A percentile compares a stretch with the other conserved stretches of the same genome.
These are phyloP conservation scores for Eulemur mongoz DNA, from an alignment of 2,797 vertebrate genomes.

Conservation along the genomic window DNA sequence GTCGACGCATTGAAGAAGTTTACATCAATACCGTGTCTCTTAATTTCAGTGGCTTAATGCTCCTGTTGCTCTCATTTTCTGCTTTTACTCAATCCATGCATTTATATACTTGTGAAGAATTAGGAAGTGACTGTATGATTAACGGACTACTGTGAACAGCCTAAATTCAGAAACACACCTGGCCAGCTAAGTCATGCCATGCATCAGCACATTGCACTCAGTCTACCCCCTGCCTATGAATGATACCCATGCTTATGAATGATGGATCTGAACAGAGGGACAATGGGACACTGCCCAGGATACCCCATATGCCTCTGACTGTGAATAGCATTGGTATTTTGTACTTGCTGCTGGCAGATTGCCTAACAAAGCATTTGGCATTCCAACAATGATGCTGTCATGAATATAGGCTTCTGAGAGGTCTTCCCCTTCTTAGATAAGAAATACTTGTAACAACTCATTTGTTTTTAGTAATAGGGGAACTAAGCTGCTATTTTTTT, in stretches of 20 bases:
- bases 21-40: slow-evolving; percentile 51
- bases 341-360: background rate
- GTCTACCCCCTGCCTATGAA: background rate
- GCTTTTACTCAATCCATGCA: background rate
- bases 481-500: background rate
- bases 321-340: background rate
- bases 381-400: background rate
- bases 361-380: background rate
- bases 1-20: slow-evolving; percentile 27
- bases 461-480: background rate
- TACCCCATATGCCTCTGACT: background rate
- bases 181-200: background rate
- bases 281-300: accelerated
- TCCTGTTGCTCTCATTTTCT: background rate
- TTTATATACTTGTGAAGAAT: slow-evolving; percentile 1
- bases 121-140: background rate
- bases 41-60: slow-evolving; percentile 5
- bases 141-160: background rate
- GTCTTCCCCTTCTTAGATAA: background rate
- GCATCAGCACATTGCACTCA: background rate
- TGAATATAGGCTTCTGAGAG: background rate
- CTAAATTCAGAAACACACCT: background rate
- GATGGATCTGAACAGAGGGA: background rate
- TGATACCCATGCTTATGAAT: background rate
- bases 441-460: background rate